These are phyloP conservation scores for Galendromus occidentalis DNA, from an alignment of 1,140 invertebrate species.

Conservation along the genomic window DNA sequence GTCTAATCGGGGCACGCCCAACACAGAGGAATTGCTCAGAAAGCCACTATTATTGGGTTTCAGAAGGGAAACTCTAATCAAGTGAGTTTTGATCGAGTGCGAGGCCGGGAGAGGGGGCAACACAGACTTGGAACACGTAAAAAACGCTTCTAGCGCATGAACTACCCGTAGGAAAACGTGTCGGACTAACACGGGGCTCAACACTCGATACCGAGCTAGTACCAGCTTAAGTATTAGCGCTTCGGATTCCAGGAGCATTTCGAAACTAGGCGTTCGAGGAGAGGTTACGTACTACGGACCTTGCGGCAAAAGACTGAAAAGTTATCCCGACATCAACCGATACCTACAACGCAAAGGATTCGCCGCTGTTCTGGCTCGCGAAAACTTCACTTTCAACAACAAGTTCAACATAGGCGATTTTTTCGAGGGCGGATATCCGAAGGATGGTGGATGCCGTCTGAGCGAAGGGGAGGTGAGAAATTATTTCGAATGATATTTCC, in stretches of 20 bases:
- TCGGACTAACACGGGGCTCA: no score
- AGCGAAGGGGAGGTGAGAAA: background rate
- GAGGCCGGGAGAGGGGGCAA: no score
- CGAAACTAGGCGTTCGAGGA: background rate
- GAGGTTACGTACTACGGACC: conserved; percentile 66
- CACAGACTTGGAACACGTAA: no score
- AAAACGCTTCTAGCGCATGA: no score
- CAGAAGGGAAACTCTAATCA: background rate
- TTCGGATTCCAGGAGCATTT: conserved; percentile 3
- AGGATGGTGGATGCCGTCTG: background rate
- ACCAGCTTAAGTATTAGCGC: background rate
- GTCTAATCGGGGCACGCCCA: background rate
- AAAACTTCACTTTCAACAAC: conserved; percentile 79
- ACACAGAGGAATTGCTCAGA: background rate
- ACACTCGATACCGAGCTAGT: no score
- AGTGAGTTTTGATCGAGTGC: no score
- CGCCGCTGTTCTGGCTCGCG: conserved; percentile 44
- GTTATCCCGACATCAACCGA: conserved; percentile 38
- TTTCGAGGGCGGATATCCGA: conserved; percentile 37
- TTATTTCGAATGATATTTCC: no score
- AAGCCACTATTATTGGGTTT: background rate
- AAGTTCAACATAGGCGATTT: conserved; percentile 71
- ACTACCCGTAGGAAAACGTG: no score
- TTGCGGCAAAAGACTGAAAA: conserved; percentile 52
- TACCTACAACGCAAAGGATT: conserved; percentile 29